A percentile compares a stretch with the other conserved stretches of the same genome.
Evolutionary conservation across 2,797 vertebrate genomes (phyloP).

Genomic region (Arrhamphus sclerolepis): DNA sequence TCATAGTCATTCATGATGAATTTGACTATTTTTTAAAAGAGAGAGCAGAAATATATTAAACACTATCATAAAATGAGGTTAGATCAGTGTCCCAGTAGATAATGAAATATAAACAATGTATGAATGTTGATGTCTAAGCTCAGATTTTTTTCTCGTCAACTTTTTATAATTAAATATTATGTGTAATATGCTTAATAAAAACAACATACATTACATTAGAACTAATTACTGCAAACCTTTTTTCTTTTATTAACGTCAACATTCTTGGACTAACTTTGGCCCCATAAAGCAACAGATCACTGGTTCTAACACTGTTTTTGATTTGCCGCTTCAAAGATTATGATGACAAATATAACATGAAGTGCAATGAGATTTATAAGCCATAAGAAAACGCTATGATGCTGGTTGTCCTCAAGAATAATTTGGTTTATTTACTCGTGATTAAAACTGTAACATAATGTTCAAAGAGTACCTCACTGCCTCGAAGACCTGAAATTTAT

Average conservation of each 20-base stretch:
- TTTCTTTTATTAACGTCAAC: conserved; percentile 59
- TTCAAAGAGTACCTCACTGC: background rate
- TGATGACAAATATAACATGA: conserved; percentile 47
- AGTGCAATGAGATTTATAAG: conserved; percentile 36
- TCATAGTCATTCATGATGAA: background rate
- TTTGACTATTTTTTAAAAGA: background rate
- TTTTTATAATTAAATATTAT: conserved; percentile 16
- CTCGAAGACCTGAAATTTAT: background rate
- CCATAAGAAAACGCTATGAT: conserved; percentile 48
- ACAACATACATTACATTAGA: conserved; percentile 41
- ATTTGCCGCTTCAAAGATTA: conserved; percentile 56
- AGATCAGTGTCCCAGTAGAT: too few relatives aligned
- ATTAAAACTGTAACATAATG: background rate
- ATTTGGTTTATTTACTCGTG: too few relatives aligned
- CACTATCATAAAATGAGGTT: background rate
- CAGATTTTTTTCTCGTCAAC: background rate
- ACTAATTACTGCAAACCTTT: conserved; percentile 58
- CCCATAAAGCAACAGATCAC: conserved; percentile 39
- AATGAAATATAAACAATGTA: background rate
- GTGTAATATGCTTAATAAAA: conserved; percentile 31
- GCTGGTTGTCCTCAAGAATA: too few relatives aligned
- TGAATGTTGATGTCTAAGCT: background rate
- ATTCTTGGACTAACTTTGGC: conserved; percentile 46
- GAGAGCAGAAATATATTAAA: background rate
- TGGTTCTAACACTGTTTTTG: conserved; percentile 42